Evolutionary conservation across 2,113 vertebrate genomes (phyloP), one percentile per base, ranked within the genome.

Genomic region (Pitta sordida): DNA sequence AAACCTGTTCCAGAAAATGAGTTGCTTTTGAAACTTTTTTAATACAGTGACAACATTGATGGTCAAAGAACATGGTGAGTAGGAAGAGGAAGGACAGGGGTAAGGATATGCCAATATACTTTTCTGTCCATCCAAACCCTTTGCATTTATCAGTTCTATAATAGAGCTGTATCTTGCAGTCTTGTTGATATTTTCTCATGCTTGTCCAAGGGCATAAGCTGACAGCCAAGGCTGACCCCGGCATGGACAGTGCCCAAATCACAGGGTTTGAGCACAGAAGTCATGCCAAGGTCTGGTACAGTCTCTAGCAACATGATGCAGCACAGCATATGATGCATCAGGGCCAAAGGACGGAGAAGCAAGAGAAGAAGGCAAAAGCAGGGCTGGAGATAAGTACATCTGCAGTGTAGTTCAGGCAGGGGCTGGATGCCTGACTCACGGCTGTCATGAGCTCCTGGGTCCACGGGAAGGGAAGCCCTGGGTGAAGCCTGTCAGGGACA

Each of bases 401-500:
- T 37, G 13, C 14, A 41, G 39, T 7, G 32, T 1, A 58, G 11
- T 24, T 77, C 44, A 44, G 20, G 30, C 3, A 69, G 36, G 30
- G 10, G 9, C 26, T 52, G 23, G 6, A 32, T 51, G 16, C 43
- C 55, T 78, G 26, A 41, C 2, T 3, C 29, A 30, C 13, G 14
- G 46, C 29, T 64, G 22, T 34, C 36, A 19, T 15, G 22, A 39
- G 1, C 6, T 32, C 39, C 23, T 65, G 22, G 12, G 17, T 5
- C 4, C 22, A 15, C 0, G 1, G 22, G 10, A 80, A n/a, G 15
- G 8, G 8, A n/a, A 63, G 30, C 3, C 13, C 27, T 39, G 9
- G 21, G 11, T 21, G 8, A 80, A 49, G 9, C 3, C 29, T 53
- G 6, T 77, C 19, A 30, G 26, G 18, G 5, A 48, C n/a, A 18